phyloP scores from a whole-genome alignment of 2,113 vertebrate species.

The human (Homo sapiens) region GRCh38 chr1:81625001-81625500 shows the following conservation, averaged over 20 bases:
- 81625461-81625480: slow-evolving; percentile 18
- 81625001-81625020: slow-evolving; percentile 40
- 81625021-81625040: slow-evolving; percentile 41
- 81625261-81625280: background rate
- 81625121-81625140: slow-evolving; percentile 15
- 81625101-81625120: slow-evolving; percentile 65
- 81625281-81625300: background rate
- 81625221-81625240: background rate
- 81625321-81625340: slow-evolving; percentile 49
- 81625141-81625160: slow-evolving; percentile 55
- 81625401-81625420: slow-evolving; percentile 13
- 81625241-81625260: background rate
- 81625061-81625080: slow-evolving; percentile 48
- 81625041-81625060: slow-evolving; percentile 53
- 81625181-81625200: slow-evolving; percentile 57
- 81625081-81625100: slow-evolving; percentile 51
- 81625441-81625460: slow-evolving; percentile 53
- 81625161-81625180: slow-evolving; percentile 33
- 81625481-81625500: slow-evolving; percentile 51
- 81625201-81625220: slow-evolving; percentile 43
- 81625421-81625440: slow-evolving; percentile 19
- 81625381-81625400: slow-evolving; percentile 55
- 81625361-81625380: background rate
- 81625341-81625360: slow-evolving; percentile 50
- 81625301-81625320: background rate